Percentiles rank a stretch among this genome's conserved stretches.
These are phyloP conservation scores for Drosophila pruinosa DNA, from an alignment of 1,140 invertebrate species.

Conservation along the genomic window DNA sequence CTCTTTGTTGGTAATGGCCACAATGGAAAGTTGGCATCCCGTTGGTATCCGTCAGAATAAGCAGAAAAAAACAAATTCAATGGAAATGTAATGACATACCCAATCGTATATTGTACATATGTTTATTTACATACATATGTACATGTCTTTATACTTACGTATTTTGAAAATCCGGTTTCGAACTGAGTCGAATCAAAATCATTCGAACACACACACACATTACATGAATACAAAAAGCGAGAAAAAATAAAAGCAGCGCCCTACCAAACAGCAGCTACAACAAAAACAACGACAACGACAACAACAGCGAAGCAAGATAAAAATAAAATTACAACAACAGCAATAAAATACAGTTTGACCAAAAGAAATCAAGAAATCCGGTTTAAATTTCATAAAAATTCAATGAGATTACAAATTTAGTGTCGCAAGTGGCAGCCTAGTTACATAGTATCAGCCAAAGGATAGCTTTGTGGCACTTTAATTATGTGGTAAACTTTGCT, in stretches of 20 bases:
- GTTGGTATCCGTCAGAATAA: neutral
- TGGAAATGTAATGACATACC: slow-evolving; percentile 18
- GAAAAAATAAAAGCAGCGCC: slow-evolving; percentile 49
- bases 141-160: slow-evolving; percentile 49
- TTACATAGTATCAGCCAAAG: slow-evolving; percentile 1
- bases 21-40: slow-evolving; percentile 26
- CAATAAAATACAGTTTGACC: slow-evolving; percentile 50
- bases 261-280: slow-evolving; percentile 39
- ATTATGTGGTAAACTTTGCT: slow-evolving; percentile 11
- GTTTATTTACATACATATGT: slow-evolving; percentile 7
- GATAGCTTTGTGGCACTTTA: slow-evolving; percentile 2
- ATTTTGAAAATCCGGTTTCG: slow-evolving; percentile 73
- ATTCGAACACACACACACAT: slow-evolving; percentile 18
- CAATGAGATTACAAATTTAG: slow-evolving; percentile 44
- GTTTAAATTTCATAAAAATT: slow-evolving; percentile 60
- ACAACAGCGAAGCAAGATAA: slow-evolving; percentile 14
- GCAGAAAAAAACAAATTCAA: slow-evolving; percentile 12
- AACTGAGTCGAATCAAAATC: slow-evolving; percentile 66
- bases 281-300: slow-evolving; percentile 12
- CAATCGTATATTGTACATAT: neutral
- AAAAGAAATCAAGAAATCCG: slow-evolving; percentile 59
- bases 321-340: slow-evolving; percentile 33
- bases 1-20: slow-evolving; percentile 15
- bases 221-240: slow-evolving; percentile 14
- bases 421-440: slow-evolving; percentile 4